Evolutionary conservation across 2,113 vertebrate genomes (phyloP), one percentile per base, ranked within the genome.

Genomic region (Haliaeetus leucogaster): DNA sequence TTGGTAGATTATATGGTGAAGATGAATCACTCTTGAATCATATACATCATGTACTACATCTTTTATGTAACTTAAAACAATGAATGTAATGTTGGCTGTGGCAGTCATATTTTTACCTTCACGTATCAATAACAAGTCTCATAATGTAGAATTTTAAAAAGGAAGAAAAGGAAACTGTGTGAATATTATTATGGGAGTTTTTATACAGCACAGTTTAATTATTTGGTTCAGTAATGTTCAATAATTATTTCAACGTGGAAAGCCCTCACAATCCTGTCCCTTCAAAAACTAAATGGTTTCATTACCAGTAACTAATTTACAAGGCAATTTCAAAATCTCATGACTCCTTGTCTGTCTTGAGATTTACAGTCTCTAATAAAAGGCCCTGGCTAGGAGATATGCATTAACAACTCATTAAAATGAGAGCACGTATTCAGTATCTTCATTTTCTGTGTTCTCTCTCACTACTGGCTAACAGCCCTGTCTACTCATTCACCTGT

Each of bases 171-270:
- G 92, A 96, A 98, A 96, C 96, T 55, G 78, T 97, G 91, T 96
- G 97, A 94, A 88, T 97, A 95, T 98, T 98, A 96, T 97, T 97
- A 93, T 93, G 96, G 95, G 97, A 47, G 30, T 87, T 98, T 97
- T 98, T 97, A 95, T 97, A 95, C 87, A 95, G 93, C 97, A 96
- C 81, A 77, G 88, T 97, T 97, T 98, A 98, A 98, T 98, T 98
- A 98, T 98, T 98, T 98, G 98, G 97, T 98, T 98, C 98, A 97
- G 96, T 97, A 98, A 98, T 98, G 94, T 94, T 98, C 94, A 96
- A 94, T 98, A 98, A 98, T 98, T 98, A 97, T 97, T 98, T 98
- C 85, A 93, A 86, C 1, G 50, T 94, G 96, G 89, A 97, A 97
- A 98, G 96, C 96, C 97, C 97, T 98, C 95, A 92, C 95, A 95